Evolutionary conservation across 2,888 invertebrate genomes (phyloP).

Genomic region (Labia minor): DNA sequence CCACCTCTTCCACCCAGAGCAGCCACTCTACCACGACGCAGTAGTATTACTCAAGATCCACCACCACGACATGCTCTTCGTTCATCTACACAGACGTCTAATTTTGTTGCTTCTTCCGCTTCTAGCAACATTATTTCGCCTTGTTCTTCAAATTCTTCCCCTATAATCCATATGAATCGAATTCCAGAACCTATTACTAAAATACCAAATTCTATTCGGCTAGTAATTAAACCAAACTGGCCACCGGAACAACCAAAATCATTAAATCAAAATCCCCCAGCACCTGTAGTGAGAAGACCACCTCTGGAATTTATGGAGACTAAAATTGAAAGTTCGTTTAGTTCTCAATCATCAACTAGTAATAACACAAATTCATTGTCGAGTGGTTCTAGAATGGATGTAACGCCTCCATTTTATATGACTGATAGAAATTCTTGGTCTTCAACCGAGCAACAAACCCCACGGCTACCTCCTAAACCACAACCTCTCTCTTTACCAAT

Average conservation of each 20-base stretch:
- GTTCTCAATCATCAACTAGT: background rate
- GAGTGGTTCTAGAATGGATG: background rate
- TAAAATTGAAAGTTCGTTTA: background rate
- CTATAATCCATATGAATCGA: background rate
- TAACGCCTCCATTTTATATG: background rate
- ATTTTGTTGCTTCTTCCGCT: background rate
- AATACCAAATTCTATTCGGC: background rate
- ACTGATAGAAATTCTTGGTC: background rate
- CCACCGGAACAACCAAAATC: background rate
- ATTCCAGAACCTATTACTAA: background rate
- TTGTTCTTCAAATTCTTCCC: background rate
- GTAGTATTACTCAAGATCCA: background rate
- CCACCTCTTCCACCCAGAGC: conserved; percentile 15
- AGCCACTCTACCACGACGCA: conserved; percentile 14
- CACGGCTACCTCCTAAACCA: background rate
- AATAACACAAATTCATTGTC: background rate
- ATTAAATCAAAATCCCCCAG: background rate
- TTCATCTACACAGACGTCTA: background rate
- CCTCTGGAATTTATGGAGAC: background rate
- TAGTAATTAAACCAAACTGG: background rate
- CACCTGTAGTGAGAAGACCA: background rate
- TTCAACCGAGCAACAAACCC: background rate
- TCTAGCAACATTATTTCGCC: background rate
- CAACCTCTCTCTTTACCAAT: background rate
- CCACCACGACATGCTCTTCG: background rate